Conservation (phyloP, 2,888 invertebrate genomes). For the Hanleya hanleyi region DNA sequence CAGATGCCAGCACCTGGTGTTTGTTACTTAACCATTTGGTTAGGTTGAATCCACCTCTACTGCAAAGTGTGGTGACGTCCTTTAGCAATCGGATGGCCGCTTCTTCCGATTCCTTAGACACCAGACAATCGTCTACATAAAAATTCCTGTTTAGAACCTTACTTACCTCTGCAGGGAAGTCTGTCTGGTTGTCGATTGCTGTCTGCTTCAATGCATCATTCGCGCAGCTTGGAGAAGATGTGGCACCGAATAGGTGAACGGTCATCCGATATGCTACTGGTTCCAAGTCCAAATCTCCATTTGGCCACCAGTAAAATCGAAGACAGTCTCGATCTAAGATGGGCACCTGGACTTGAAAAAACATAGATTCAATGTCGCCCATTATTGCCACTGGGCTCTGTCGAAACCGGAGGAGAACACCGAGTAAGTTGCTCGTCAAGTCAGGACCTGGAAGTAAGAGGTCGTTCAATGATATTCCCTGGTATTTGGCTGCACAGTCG, state of each 20-base stretch:
- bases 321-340: constrained; percentile 27
- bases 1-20: too few relatives aligned
- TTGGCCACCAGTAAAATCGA: constrained; percentile 35
- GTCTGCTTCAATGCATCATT: constrained; percentile 29
- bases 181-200: constrained; percentile 18
- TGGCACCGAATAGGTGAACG: constrained; percentile 33
- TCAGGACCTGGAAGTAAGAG: constrained; percentile 39
- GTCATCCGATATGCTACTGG: constrained; percentile 16
- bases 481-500: too few relatives aligned
- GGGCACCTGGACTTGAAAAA: constrained; percentile 26
- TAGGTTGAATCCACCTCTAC: too few relatives aligned
- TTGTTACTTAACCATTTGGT: too few relatives aligned
- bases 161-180: constrained; percentile 19
- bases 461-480: constrained; percentile 24
- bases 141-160: constrained; percentile 25
- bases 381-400: constrained; percentile 28
- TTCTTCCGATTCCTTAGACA: neutral
- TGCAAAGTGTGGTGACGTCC: too few relatives aligned
- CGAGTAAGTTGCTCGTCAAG: constrained; percentile 36
- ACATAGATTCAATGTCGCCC: constrained; percentile 36
- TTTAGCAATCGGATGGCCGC: constrained; percentile 25
- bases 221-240: constrained; percentile 34
- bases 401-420: constrained; percentile 41
- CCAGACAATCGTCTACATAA: constrained; percentile 25
- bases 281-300: constrained; percentile 4